Base-by-base conservation (phyloP, 2,888 invertebrate genomes). In the Volucella inflata region DNA sequence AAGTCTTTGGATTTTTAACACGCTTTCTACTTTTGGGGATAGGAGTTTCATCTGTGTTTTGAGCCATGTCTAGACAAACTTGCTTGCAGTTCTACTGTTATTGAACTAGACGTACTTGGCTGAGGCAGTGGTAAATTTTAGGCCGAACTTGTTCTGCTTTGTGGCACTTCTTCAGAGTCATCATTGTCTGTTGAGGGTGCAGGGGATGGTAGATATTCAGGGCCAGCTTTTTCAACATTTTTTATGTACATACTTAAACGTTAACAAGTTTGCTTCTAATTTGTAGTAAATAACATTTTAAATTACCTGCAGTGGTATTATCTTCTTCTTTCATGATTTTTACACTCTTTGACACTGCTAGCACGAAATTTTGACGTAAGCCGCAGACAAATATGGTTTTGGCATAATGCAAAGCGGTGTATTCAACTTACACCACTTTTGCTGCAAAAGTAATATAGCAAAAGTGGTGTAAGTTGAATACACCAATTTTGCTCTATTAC, bases 91-190 rank as follows among this genome's bases (percentile, higher is more conserved):
- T 59, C 59, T 59, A 17, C 40, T 59, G 59, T 14, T 59, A 59
- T 59, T 57, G 59, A 59, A 14, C 59, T 59, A 40, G 59, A 38
- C 14, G 40, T 59, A 10, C 59, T 40, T 51, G 51, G 21, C 51
- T 51, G 21, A 21, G 51, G 21, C 40, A 40, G 59, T 38, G n/a
- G 59, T n/a, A n/a, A n/a, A n/a, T n/a, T n/a, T n/a, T n/a, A n/a
- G n/a, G n/a, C n/a, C n/a, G n/a, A n/a, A n/a, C n/a, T n/a, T n/a
- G n/a, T n/a, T n/a, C n/a, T n/a, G n/a, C n/a, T n/a, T n/a, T n/a
- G n/a, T n/a, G n/a, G n/a, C 16, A 59, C 42, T 59, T 57, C 57
- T 59, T 59, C 59, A 40, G 59, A 59, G 40, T 59, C 59, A 59
- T 59, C 59, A 42, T 59, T 36, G 55, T 57, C 55, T 57, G 59